Evolutionary conservation across 2,113 vertebrate species (phyloP).

Genomic region (Dendrocopos noguchii): DNA sequence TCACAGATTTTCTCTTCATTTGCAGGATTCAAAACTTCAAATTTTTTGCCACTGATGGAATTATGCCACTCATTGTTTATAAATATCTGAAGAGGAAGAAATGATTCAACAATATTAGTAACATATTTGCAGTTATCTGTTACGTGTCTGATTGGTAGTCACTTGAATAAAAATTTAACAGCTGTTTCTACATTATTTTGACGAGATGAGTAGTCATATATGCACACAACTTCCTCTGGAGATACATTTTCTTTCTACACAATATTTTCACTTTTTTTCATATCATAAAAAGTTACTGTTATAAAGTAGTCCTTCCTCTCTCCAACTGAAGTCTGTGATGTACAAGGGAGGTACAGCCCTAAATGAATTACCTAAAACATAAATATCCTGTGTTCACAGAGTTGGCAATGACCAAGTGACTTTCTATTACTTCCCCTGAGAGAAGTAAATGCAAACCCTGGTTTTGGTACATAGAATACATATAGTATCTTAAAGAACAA

Average conservation of each 20-base stretch:
- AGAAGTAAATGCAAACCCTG: not conserved
- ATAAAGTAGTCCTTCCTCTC: not conserved
- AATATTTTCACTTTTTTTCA: not conserved
- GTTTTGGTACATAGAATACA: not conserved
- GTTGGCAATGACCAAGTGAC: rapidly evolving
- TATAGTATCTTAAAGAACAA: not conserved
- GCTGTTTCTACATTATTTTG: not conserved
- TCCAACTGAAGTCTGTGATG: not conserved
- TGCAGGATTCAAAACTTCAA: conserved; percentile 84
- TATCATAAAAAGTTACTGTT: not conserved
- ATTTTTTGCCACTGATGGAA: conserved; percentile 84
- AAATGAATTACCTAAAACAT: not conserved
- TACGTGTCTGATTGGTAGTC: not conserved
- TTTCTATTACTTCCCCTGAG: not conserved
- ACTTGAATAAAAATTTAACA: not conserved
- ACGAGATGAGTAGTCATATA: not conserved
- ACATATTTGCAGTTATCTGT: not conserved
- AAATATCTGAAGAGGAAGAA: conserved; percentile 80
- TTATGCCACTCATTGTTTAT: conserved; percentile 90
- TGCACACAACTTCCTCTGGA: not conserved
- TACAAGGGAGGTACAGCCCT: not conserved
- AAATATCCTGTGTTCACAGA: not conserved
- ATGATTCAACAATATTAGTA: not conserved
- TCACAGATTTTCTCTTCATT: conserved; percentile 87
- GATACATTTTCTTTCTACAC: not conserved